phyloP scores from a whole-genome alignment of 2,888 invertebrate species.

The Chymomyza fuscimana region DNA sequence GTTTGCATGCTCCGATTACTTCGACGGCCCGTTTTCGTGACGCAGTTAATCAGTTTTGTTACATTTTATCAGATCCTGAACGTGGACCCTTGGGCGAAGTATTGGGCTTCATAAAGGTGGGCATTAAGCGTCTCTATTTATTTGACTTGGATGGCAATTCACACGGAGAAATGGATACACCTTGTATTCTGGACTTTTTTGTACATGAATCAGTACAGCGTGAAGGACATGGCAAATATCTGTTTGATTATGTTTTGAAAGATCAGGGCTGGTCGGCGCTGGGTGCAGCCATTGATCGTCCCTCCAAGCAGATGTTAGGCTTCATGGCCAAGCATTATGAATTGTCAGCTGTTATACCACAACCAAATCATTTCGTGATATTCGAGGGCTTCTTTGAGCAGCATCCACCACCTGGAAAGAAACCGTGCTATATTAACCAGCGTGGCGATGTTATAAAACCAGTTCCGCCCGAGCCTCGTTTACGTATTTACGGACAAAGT shows the following conservation, averaged over 20 bases:
- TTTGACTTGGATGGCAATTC: slow-evolving; percentile 85
- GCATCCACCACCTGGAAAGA: neutral
- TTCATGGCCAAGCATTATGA: slow-evolving; percentile 92
- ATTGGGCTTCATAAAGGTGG: slow-evolving; percentile 92
- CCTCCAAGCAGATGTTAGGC: slow-evolving; percentile 90
- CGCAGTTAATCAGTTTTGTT: slow-evolving; percentile 74
- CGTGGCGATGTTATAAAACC: neutral
- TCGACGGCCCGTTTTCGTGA: slow-evolving; percentile 83
- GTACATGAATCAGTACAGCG: slow-evolving; percentile 90
- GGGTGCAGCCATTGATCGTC: slow-evolving; percentile 93
- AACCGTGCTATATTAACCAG: neutral
- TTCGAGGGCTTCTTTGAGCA: slow-evolving; percentile 87
- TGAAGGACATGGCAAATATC: slow-evolving; percentile 87
- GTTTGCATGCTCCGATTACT: slow-evolving; percentile 85
- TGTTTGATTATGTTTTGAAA: slow-evolving; percentile 92
- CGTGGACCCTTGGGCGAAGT: slow-evolving; percentile 82
- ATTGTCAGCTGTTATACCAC: slow-evolving; percentile 83
- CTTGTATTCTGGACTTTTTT: slow-evolving; percentile 95
- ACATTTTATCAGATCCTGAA: slow-evolving; percentile 58
- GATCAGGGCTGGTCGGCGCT: slow-evolving; percentile 84
- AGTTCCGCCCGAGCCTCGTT: neutral
- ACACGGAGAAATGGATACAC: slow-evolving; percentile 87
- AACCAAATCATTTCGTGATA: slow-evolving; percentile 91
- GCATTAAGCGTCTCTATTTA: slow-evolving; percentile 91
- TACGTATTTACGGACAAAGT: too few relatives aligned